Evolutionary conservation across 1,140 invertebrate genomes (phyloP), one percentile per base, ranked within the genome.

Genomic region (Drosophila repleta): DNA sequence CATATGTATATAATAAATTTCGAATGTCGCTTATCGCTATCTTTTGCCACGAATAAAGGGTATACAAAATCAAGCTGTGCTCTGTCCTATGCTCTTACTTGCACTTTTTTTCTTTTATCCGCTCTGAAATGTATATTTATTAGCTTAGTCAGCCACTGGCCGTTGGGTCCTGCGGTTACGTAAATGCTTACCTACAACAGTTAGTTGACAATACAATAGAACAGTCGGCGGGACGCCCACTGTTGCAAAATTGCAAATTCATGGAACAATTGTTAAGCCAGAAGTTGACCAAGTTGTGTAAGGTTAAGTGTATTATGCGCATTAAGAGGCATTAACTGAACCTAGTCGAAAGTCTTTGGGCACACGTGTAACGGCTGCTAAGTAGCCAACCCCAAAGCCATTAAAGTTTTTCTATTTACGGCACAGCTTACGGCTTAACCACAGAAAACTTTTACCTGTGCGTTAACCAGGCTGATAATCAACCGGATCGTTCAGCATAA

Each of bases 231-330:
- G n/a, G 55, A 37, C 17, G 17, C 17, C 24, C 53, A 41, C 21
- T 29, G n/a, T 48, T 48, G 58, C 37, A 35, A 64, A 82, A 78
- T 57, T 70, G 74, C 79, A 78, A 82, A 82, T 75, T 82, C 79
- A 82, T 82, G 79, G 71, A 83, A 81, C 79, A 78, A 83, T 83
- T 83, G 79, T 83, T 83, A 55, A 75, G 75, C 79, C 65, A 82
- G 71, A 82, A 82, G 39, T 82, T 82, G 76, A 65, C 79, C 79
- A 45, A 67, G 67, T 60, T 55, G 43, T 62, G 71, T 65, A 48
- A 55, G 76, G 79, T 76, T 79, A 79, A 83, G 80, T 79, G 75
- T 84, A 79, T 84, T 73, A 84, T 71, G 57, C 67, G 76, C 79
- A 78, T 83, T 83, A 83, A 83, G 79, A 63, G 79, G 52, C 63